These are phyloP conservation scores for Probosciger aterrimus DNA, from an alignment of 2,113 vertebrate genomes.

Conservation along the genomic window DNA sequence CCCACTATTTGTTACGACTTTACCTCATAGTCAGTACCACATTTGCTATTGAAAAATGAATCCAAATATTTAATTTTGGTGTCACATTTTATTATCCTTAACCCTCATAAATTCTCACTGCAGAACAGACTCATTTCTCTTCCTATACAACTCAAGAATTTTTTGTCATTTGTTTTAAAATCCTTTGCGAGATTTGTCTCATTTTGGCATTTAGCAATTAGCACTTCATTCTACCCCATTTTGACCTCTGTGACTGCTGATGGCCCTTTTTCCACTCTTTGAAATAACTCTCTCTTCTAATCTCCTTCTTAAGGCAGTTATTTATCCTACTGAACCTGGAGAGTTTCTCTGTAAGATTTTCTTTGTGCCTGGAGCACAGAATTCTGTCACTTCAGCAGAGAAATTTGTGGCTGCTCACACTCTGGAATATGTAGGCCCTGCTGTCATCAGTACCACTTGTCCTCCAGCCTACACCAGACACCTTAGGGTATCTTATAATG, in stretches of 20 bases:
- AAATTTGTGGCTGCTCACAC: background rate
- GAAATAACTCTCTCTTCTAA: background rate
- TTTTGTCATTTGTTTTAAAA: background rate
- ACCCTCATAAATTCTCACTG: background rate
- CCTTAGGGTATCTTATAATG: background rate
- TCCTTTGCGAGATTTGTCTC: background rate
- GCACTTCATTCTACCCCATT: background rate
- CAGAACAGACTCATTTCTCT: background rate
- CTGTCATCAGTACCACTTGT: slow-evolving; percentile 6
- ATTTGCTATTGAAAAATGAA: background rate
- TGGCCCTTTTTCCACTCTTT: background rate
- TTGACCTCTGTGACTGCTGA: background rate
- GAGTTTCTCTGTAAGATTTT: slow-evolving; percentile 19
- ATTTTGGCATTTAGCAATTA: background rate
- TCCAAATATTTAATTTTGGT: background rate
- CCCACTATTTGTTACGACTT: background rate
- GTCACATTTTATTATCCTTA: background rate
- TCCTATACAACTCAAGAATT: background rate
- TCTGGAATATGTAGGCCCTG: background rate
- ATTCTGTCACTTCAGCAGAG: background rate
- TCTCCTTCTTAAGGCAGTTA: background rate
- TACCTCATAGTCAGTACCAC: background rate
- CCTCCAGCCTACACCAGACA: background rate
- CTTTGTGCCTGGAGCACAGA: background rate
- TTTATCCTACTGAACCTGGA: background rate